A percentile compares a stretch with the other conserved stretches of the same genome.
Evolutionary conservation across 2,888 invertebrate species (phyloP).

Genomic region (Macrosiphum euphorbiae): DNA sequence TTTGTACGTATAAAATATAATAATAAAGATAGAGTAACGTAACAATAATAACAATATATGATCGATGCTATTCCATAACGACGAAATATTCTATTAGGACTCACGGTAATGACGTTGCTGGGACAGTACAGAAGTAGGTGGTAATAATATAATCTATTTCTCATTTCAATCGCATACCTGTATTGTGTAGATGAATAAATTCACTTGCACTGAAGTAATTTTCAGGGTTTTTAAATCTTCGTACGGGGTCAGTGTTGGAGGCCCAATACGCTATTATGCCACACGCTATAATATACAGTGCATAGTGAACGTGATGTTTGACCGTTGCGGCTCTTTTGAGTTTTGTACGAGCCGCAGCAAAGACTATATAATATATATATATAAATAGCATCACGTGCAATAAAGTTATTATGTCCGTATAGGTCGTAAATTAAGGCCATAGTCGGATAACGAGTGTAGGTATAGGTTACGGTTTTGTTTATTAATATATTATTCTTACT

Average conservation of each 20-base stretch:
- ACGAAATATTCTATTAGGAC: background rate
- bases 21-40: background rate
- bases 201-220: background rate
- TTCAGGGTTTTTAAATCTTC: background rate
- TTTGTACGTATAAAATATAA: background rate
- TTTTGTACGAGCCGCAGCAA: background rate
- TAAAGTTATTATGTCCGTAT: slow-evolving; percentile 14
- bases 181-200: background rate
- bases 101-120: background rate
- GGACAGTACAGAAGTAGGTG: background rate
- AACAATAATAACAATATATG: too few relatives aligned
- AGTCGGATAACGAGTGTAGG: background rate
- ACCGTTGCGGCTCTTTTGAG: slow-evolving; percentile 13
- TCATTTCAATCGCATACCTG: background rate
- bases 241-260: background rate
- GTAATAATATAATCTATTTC: background rate
- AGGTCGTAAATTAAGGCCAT: slow-evolving; percentile 1
- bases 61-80: background rate
- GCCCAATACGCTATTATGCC: background rate
- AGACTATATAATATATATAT: background rate
- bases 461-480: background rate
- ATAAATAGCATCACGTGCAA: background rate
- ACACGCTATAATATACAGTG: background rate
- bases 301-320: background rate
- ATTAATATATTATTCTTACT: slow-evolving; percentile 1